These are phyloP conservation scores for Mythimna loreyi DNA, from an alignment of 2,888 invertebrate species.

Conservation along the genomic window DNA sequence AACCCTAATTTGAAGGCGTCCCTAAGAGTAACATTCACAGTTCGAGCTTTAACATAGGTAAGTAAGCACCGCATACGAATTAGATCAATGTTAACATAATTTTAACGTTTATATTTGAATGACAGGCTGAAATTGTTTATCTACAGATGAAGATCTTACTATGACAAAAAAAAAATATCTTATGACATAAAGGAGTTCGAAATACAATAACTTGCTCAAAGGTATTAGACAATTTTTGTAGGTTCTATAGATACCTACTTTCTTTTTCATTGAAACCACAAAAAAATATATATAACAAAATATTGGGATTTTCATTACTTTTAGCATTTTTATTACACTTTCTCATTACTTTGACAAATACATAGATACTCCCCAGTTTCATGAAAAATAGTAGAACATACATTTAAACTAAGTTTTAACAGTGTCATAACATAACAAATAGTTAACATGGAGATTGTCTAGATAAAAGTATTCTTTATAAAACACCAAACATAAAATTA, in stretches of 20 bases:
- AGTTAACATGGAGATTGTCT: too few relatives aligned
- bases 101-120: not conserved
- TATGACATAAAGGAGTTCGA: too few relatives aligned
- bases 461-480: too few relatives aligned
- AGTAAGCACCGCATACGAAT: not conserved
- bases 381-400: not conserved
- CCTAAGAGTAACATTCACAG: not conserved
- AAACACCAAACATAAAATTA: too few relatives aligned
- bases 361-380: not conserved
- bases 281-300: not conserved
- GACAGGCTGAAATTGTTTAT: not conserved
- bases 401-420: not conserved
- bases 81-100: not conserved
- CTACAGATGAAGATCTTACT: too few relatives aligned
- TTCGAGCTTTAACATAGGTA: not conserved
- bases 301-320: conserved; percentile 1
- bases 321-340: not conserved
- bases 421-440: too few relatives aligned
- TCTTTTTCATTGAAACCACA: not conserved
- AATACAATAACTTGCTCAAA: not conserved
- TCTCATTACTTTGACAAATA: not conserved
- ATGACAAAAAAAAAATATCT: too few relatives aligned
- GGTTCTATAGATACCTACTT: not conserved
- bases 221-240: not conserved
- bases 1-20: too few relatives aligned